Conservation (phyloP, 2,113 vertebrate genomes). For the Phylloscopus trochilus region DNA sequence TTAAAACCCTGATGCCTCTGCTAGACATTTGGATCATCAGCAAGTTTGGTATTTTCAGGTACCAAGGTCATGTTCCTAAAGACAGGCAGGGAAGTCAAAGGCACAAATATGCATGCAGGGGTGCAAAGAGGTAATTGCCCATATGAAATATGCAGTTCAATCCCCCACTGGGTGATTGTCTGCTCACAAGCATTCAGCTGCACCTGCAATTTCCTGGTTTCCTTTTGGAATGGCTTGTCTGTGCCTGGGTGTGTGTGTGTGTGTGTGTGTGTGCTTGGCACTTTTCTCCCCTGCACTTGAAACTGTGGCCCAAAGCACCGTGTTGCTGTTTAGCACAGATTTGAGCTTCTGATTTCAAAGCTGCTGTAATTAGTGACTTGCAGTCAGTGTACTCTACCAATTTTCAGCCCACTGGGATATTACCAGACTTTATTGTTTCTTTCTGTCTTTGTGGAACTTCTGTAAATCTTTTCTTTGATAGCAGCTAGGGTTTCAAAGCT, state of each 20-base stretch:
- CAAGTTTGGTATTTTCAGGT: neutral
- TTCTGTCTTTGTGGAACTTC: slow-evolving; percentile 48
- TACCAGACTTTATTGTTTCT: slow-evolving; percentile 51
- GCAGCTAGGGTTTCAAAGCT: slow-evolving; percentile 51
- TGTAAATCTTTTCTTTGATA: slow-evolving; percentile 62
- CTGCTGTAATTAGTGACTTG: slow-evolving; percentile 60
- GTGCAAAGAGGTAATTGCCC: neutral
- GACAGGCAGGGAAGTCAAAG: neutral
- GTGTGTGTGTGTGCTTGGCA: neutral
- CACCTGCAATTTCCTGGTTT: neutral
- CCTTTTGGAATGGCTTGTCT: neutral
- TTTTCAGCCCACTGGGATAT: slow-evolving; percentile 24
- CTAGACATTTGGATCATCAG: neutral
- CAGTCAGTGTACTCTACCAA: slow-evolving; percentile 9
- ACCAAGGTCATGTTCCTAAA: neutral
- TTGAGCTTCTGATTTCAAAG: slow-evolving; percentile 29
- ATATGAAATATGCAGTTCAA: neutral
- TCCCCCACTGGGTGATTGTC: neutral
- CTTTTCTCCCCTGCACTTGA: neutral
- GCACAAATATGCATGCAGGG: neutral
- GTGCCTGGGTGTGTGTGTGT: neutral
- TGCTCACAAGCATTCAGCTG: neutral
- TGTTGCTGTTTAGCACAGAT: slow-evolving; percentile 31
- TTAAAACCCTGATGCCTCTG: neutral
- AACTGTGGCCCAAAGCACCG: neutral